Conservation (phyloP, 2,888 invertebrate genomes). For the Hypomecis punctinalis region DNA sequence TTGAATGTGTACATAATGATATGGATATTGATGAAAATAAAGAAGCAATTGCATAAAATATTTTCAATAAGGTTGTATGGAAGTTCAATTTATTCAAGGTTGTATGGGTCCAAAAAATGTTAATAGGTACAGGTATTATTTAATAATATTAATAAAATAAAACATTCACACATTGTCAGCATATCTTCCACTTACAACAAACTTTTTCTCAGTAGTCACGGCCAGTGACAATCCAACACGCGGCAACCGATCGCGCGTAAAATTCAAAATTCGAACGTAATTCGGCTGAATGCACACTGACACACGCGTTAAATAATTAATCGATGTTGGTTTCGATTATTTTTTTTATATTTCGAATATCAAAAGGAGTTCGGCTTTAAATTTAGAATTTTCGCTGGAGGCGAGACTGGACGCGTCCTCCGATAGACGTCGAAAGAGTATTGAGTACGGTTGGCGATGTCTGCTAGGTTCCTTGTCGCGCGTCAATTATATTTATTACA, state of each 20-base stretch:
- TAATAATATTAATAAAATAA: conserved; percentile 24
- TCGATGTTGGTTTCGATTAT: conserved; percentile 18
- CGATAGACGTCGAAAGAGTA: conserved; percentile 77
- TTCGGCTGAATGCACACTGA: conserved; percentile 42
- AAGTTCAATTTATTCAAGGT: too few species aligned
- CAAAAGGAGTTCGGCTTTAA: conserved; percentile 29
- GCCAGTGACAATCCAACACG: conserved; percentile 60
- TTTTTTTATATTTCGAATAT: conserved; percentile 1
- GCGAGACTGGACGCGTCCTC: conserved; percentile 71
- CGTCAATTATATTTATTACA: conserved; percentile 84
- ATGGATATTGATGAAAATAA: too few species aligned
- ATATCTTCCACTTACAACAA: conserved; percentile 65
- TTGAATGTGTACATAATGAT: too few species aligned
- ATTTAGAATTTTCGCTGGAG: conserved; percentile 58
- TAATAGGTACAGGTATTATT: too few species aligned
- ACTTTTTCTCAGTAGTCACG: conserved; percentile 50
- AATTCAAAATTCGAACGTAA: conserved; percentile 61
- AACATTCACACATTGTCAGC: conserved; percentile 31
- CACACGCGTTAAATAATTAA: conserved; percentile 47
- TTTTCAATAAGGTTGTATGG: too few species aligned
- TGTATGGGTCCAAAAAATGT: too few species aligned
- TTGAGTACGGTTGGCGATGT: conserved; percentile 73
- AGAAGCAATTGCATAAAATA: too few species aligned
- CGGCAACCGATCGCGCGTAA: conserved; percentile 58
- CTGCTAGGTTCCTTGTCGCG: conserved; percentile 69